Evolutionary conservation across 2,113 vertebrate genomes (phyloP).

Genomic region (Rattus norvegicus): GRCr8 NC_086024.1:20725001-20725500

Average conservation of each 20-base stretch:
- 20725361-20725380: background rate
- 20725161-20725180: background rate
- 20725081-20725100: background rate
- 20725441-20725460: slow-evolving; percentile 53
- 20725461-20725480: slow-evolving; percentile 8
- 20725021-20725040: background rate
- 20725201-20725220: slow-evolving; percentile 5
- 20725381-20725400: no score
- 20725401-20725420: background rate
- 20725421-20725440: slow-evolving; percentile 32
- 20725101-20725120: background rate
- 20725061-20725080: background rate
- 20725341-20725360: background rate
- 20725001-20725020: slow-evolving; percentile 43
- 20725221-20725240: background rate
- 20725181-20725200: background rate
- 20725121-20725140: background rate
- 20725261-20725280: background rate
- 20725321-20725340: background rate
- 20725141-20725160: background rate
- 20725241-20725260: slow-evolving; percentile 40
- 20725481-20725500: background rate
- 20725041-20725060: slow-evolving; percentile 52
- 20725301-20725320: background rate
- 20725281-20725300: background rate